Evolutionary conservation across 2,888 invertebrate species (phyloP).

Genomic region (Drosophila mimica): DNA sequence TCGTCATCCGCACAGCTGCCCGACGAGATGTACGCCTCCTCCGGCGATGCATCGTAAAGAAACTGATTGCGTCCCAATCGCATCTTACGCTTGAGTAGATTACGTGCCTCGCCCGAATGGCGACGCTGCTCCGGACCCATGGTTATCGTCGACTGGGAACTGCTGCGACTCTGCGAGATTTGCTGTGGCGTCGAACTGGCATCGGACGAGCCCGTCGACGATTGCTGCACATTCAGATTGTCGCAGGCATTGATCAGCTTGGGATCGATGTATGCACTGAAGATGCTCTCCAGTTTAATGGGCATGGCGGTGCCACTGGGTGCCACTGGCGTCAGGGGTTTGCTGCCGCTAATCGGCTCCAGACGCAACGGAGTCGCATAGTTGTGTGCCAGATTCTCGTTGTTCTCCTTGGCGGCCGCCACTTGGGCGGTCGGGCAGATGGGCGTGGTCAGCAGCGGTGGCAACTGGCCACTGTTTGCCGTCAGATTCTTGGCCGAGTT

Average conservation of each 20-base stretch:
- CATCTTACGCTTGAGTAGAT: slow-evolving; percentile 83
- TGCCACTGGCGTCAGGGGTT: slow-evolving; percentile 3
- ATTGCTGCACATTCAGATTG: slow-evolving; percentile 87
- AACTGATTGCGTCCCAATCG: slow-evolving; percentile 85
- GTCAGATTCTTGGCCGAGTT: slow-evolving; percentile 83
- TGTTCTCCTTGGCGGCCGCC: slow-evolving; percentile 48
- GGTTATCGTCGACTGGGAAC: slow-evolving; percentile 69
- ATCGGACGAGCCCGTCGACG: slow-evolving; percentile 63
- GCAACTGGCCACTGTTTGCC: slow-evolving; percentile 52
- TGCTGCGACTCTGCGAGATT: slow-evolving; percentile 60
- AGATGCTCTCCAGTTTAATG: slow-evolving; percentile 73
- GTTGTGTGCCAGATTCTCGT: slow-evolving; percentile 48
- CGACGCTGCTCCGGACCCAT: slow-evolving; percentile 59
- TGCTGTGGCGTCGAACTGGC: slow-evolving; percentile 70
- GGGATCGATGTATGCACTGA: slow-evolving; percentile 86
- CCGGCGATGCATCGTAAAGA: slow-evolving; percentile 84
- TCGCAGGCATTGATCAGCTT: slow-evolving; percentile 90
- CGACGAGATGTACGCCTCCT: slow-evolving; percentile 69
- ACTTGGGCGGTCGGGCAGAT: slow-evolving; percentile 2
- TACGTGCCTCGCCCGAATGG: slow-evolving; percentile 79
- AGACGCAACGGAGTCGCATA: slow-evolving; percentile 58
- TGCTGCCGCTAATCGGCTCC: slow-evolving; percentile 55
- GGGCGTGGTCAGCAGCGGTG: slow-evolving; percentile 48
- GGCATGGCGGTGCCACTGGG: slow-evolving; percentile 23
- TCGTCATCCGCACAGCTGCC: slow-evolving; percentile 82